These are phyloP conservation scores for Fringilla coelebs DNA, from an alignment of 2,797 vertebrate genomes.

Conservation along the genomic window DNA sequence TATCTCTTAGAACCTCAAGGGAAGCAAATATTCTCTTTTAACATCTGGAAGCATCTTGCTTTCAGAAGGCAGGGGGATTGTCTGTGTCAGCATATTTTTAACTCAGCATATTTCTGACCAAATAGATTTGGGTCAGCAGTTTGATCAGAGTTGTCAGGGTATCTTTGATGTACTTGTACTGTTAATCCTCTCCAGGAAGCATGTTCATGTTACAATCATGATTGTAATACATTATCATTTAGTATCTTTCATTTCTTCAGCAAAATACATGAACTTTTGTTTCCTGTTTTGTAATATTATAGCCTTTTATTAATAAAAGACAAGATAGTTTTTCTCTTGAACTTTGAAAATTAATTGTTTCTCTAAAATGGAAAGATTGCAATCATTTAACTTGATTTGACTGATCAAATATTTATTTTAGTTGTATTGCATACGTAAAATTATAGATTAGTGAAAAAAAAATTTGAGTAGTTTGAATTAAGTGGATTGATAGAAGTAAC, in stretches of 20 bases:
- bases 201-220: not conserved
- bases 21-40: not conserved
- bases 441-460: not conserved
- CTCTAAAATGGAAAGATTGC: not conserved
- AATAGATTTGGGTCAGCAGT: not conserved
- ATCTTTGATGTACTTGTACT: not conserved
- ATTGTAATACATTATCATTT: not conserved
- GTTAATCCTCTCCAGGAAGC: not conserved
- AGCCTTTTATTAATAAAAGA: not conserved
- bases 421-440: not conserved
- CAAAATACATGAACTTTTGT: not conserved
- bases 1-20: not conserved
- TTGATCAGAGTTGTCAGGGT: not conserved
- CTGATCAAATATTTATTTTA: not conserved
- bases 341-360: not conserved
- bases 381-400: not conserved
- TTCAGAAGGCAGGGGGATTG: not conserved
- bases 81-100: not conserved
- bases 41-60: not conserved
- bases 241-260: not conserved
- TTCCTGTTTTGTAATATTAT: not conserved
- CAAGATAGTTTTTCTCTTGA: not conserved
- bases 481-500: not conserved
- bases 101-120: not conserved
- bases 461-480: not conserved